Conservation (phyloP, 2,888 invertebrate genomes). For the Asteroscopus sphinx region DNA sequence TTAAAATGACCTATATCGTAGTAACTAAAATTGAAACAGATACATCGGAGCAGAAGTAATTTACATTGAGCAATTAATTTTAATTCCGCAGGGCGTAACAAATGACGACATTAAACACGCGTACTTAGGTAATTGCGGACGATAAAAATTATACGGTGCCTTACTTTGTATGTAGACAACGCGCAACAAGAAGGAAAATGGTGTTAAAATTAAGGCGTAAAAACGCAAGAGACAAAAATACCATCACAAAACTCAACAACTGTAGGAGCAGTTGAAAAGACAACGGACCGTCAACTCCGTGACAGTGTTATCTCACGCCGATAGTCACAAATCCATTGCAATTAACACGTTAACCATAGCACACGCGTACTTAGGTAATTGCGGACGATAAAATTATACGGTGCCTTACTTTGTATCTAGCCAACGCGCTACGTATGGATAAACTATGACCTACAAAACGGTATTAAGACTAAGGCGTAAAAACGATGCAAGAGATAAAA, state of each 20-base stretch:
- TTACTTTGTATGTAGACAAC: slow-evolving; percentile 26
- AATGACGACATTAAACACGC: slow-evolving; percentile 46
- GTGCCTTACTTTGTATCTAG: slow-evolving; percentile 23
- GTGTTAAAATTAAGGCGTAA: slow-evolving; percentile 17
- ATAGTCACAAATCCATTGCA: slow-evolving; percentile 74
- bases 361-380: slow-evolving; percentile 82
- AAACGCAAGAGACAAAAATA: slow-evolving; percentile 43
- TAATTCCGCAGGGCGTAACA: slow-evolving; percentile 47
- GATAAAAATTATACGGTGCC: slow-evolving; percentile 28
- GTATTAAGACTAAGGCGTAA: slow-evolving; percentile 16
- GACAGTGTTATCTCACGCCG: slow-evolving; percentile 68
- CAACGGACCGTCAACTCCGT: slow-evolving; percentile 60
- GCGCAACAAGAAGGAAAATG: too few relatives aligned
- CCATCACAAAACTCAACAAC: slow-evolving; percentile 58
- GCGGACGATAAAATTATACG: slow-evolving; percentile 28
- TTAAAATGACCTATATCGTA: slow-evolving; percentile 11
- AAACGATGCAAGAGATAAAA: slow-evolving; percentile 40
- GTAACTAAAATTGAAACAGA: slow-evolving; percentile 31
- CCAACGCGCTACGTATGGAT: slow-evolving; percentile 8
- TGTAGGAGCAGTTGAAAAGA: slow-evolving; percentile 60
- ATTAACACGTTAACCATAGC: slow-evolving; percentile 73
- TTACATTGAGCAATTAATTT: slow-evolving; percentile 48
- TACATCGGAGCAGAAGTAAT: slow-evolving; percentile 36
- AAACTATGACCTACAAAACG: slow-evolving; percentile 17
- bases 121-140: slow-evolving; percentile 42